Evolutionary conservation across 2,888 invertebrate species (phyloP), one percentile per base, ranked within the genome.

Genomic region (Sarcophaga rosellei): DNA sequence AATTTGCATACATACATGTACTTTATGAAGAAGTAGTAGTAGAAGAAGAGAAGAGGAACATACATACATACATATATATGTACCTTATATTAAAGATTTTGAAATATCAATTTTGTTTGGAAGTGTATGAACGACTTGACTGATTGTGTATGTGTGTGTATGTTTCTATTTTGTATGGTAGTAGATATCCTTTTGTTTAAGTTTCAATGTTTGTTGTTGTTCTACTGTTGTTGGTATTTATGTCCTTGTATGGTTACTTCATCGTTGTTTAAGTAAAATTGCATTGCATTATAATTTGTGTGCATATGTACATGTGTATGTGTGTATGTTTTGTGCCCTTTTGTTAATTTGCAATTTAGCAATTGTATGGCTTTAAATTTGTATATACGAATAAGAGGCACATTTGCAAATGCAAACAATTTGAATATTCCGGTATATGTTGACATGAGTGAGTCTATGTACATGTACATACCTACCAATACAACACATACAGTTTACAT

Each of bases 191-290:
- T 35, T 65, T 57, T 81, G 57, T 59, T 17, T 59, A 35, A 61
- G 61, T 47, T 47, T 44, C 61, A 61, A 20, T 63, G 47, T 20
- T 45, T 57, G 25, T 53, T 57, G 62, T 62, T 57, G 62, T 73
- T 73, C 6, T 35, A 35, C 1, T 35, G 44, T 73, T 68, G 68
- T 68, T 68, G 45, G 69, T 25, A 53, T 69, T 74, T 63, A 47
- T 74, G 63, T 69, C 63, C 57, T 68, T 45, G 57, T 63, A 45
- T 74, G 62, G 21, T 69, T 78, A 75, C 70, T 80, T 85, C 77
- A 75, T 65, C 44, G 63, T 66, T 75, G 57, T 78, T 81, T 72
- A 82, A 81, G 70, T 85, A 70, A 79, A 79, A 83, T 74, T 80
- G 65, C 59, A 70, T 81, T 78, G 25, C 76, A 76, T 66, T 75